phyloP scores from a whole-genome alignment of 2,113 vertebrate genomes.

The Pygoscelis antarcticus region DNA sequence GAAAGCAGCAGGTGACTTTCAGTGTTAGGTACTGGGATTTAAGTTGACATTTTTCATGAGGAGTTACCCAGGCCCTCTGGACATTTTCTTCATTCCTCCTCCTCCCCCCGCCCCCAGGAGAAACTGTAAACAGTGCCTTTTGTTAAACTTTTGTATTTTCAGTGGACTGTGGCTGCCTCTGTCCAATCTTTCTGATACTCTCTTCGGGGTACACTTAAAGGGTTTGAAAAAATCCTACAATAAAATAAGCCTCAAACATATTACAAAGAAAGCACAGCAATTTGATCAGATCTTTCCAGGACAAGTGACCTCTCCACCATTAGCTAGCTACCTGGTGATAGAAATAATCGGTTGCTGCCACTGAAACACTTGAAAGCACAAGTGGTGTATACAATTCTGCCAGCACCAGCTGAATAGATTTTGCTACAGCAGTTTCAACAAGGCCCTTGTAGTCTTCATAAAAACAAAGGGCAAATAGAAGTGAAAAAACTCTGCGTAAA shows the following conservation, averaged over 20 bases:
- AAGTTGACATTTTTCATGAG: background rate
- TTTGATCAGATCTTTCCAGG: background rate
- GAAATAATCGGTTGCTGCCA: conserved; percentile 39
- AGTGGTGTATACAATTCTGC: conserved; percentile 1
- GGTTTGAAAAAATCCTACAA: background rate
- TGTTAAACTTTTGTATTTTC: background rate
- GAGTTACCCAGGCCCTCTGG: background rate
- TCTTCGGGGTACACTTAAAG: background rate
- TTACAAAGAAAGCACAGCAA: background rate
- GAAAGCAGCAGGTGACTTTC: background rate
- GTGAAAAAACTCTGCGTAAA: background rate
- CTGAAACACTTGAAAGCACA: background rate
- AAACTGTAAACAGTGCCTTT: background rate
- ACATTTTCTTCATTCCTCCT: background rate
- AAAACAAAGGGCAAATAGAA: background rate
- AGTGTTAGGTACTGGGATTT: background rate
- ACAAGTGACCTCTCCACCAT: conserved; percentile 8
- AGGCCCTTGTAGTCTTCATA: background rate
- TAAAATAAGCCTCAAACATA: background rate
- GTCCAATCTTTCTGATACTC: background rate
- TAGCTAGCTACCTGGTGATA: background rate
- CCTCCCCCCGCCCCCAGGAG: background rate
- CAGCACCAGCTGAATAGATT: background rate
- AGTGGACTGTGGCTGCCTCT: background rate
- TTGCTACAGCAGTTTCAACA: conserved; percentile 7